A percentile compares a stretch with the other conserved stretches of the same genome.
These are phyloP conservation scores for Hoplodrina ambigua DNA, from an alignment of 2,888 invertebrate species.

Conservation along the genomic window DNA sequence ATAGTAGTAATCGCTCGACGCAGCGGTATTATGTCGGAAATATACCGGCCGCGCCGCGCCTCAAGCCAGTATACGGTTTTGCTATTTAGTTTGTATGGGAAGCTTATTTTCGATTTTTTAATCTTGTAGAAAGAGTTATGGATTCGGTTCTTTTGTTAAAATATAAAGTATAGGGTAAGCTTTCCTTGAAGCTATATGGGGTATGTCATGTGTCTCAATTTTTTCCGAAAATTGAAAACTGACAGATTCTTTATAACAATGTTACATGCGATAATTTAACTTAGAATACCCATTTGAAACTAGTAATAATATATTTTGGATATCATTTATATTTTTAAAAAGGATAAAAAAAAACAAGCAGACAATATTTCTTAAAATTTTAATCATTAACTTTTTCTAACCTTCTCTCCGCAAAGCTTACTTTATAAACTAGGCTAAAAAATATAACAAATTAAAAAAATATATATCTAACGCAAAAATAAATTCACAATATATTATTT, in stretches of 20 bases:
- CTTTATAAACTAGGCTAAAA: not conserved
- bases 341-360: not conserved
- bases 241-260: constrained; percentile 29
- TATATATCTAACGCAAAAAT: no score
- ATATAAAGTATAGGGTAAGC: constrained; percentile 84
- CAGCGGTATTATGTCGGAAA: constrained; percentile 91
- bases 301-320: not conserved
- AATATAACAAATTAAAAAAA: not conserved
- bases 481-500: no score
- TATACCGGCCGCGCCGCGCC: constrained; percentile 89
- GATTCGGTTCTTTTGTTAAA: constrained; percentile 84
- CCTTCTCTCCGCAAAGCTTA: no score
- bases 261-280: not conserved
- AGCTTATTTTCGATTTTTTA: constrained; percentile 87
- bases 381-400: not conserved
- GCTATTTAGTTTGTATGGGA: constrained; percentile 90
- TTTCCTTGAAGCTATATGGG: constrained; percentile 84
- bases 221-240: constrained; percentile 68
- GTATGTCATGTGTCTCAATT: constrained; percentile 72
- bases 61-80: constrained; percentile 87
- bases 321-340: constrained; percentile 12
- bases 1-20: constrained; percentile 91
- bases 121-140: constrained; percentile 82
- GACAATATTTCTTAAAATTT: not conserved
- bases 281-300: constrained; percentile 7